Percentiles rank a stretch among this genome's conserved stretches.
Evolutionary conservation across 2,888 invertebrate genomes (phyloP).

Genomic region (Slavum lentiscoides): DNA sequence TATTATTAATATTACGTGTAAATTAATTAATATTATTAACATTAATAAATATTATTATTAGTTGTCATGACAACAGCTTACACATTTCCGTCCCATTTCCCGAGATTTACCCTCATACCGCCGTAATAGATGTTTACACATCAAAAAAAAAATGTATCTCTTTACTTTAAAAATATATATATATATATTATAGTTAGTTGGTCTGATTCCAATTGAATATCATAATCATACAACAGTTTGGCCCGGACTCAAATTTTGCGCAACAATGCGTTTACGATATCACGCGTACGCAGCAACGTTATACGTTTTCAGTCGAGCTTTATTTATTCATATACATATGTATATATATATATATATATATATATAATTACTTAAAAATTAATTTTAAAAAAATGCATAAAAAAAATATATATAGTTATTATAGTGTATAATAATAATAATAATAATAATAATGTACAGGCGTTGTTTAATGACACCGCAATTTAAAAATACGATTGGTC

Average conservation of each 20-base stretch:
- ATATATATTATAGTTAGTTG: constrained; percentile 4
- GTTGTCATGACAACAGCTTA: too few relatives aligned
- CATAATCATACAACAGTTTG: constrained; percentile 16
- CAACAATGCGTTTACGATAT: neutral
- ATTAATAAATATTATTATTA: too few relatives aligned
- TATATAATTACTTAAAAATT: constrained; percentile 11
- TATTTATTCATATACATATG: neutral
- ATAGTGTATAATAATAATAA: neutral
- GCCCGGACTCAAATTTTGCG: constrained; percentile 22
- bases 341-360: constrained; percentile 1
- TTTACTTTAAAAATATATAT: constrained; percentile 7
- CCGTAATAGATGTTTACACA: too few relatives aligned
- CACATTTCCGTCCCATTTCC: too few relatives aligned
- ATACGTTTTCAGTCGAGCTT: constrained; percentile 38
- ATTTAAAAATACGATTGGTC: constrained; percentile 45
- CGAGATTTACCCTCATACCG: too few relatives aligned
- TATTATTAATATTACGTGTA: too few relatives aligned
- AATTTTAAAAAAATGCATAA: neutral
- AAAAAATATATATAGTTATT: neutral
- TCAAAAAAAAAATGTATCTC: too few relatives aligned
- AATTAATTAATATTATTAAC: too few relatives aligned
- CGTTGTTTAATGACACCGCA: constrained; percentile 29
- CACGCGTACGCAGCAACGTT: constrained; percentile 35
- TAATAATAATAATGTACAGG: constrained; percentile 15
- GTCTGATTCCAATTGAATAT: constrained; percentile 22